phyloP scores from a whole-genome alignment of 1,140 invertebrate genomes.

The Drosophila ogumai region DNA sequence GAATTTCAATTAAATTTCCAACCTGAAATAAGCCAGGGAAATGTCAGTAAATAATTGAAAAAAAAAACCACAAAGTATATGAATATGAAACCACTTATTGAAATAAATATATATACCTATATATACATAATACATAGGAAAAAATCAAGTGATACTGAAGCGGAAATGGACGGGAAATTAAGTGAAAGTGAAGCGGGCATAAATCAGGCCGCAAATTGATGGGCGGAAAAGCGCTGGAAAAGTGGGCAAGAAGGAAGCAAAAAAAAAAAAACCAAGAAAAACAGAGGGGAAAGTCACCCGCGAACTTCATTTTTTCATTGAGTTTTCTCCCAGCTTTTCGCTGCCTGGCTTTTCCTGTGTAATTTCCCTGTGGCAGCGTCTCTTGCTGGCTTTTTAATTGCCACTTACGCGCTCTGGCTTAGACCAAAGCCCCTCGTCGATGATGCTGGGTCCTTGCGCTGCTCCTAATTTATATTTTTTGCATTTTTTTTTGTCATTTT shows the following conservation, averaged over 20 bases:
- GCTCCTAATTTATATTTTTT: conserved; percentile 65
- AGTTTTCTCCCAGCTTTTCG: background rate
- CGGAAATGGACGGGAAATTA: conserved; percentile 44
- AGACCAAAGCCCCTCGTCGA: conserved; percentile 44
- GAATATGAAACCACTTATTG: background rate
- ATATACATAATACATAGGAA: background rate
- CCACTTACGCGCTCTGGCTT: conserved; percentile 69
- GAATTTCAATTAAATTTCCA: background rate
- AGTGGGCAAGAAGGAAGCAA: background rate
- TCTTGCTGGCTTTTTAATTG: conserved; percentile 73
- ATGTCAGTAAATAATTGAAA: conserved; percentile 6
- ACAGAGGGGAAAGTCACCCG: background rate
- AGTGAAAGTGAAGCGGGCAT: conserved; percentile 42
- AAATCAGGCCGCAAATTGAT: conserved; percentile 37
- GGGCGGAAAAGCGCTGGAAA: background rate
- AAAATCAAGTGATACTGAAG: conserved; percentile 11
- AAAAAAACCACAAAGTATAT: conserved; percentile 3
- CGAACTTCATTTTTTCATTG: conserved; percentile 43
- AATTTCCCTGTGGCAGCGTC: conserved; percentile 19
- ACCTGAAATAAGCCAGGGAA: conserved; percentile 3
- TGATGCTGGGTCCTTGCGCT: conserved; percentile 29
- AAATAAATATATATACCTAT: background rate
- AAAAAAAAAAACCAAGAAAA: background rate
- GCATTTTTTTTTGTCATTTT: background rate
- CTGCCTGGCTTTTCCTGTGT: background rate